phyloP scores from a whole-genome alignment of 2,888 invertebrate species.

The Drosophila nigricruria region DNA sequence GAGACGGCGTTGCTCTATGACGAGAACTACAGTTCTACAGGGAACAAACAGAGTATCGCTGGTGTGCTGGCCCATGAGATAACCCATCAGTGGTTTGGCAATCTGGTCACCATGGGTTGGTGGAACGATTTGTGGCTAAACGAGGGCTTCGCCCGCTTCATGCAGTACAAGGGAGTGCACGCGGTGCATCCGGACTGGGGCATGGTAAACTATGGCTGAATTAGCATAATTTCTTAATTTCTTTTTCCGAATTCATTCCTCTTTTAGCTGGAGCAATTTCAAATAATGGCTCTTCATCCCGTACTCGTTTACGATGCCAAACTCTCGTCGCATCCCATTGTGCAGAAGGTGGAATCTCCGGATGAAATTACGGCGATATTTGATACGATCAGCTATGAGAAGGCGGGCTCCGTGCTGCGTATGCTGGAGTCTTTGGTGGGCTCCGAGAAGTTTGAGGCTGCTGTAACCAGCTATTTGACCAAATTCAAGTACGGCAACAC shows the following conservation, averaged over 20 bases:
- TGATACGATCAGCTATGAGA: constrained; percentile 94
- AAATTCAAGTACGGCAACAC: constrained; percentile 91
- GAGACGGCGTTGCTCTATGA: constrained; percentile 94
- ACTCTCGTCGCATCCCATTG: constrained; percentile 94
- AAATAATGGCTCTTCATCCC: constrained; percentile 89
- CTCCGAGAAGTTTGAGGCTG: constrained; percentile 89
- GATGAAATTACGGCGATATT: constrained; percentile 96
- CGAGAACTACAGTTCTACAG: constrained; percentile 89
- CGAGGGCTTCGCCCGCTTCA: constrained; percentile 95
- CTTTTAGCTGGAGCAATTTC: constrained; percentile 90
- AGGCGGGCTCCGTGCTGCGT: constrained; percentile 93
- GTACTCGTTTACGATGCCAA: constrained; percentile 91
- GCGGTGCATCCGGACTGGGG: constrained; percentile 91
- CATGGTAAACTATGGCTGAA: constrained; percentile 89
- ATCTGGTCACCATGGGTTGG: constrained; percentile 96
- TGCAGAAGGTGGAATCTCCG: constrained; percentile 92
- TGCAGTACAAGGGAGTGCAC: constrained; percentile 92
- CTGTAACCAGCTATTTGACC: constrained; percentile 91
- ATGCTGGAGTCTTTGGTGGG: constrained; percentile 93
- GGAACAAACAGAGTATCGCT: constrained; percentile 92
- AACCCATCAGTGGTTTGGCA: constrained; percentile 97
- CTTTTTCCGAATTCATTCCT: no score
- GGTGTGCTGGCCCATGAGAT: constrained; percentile 95
- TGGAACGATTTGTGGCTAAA: constrained; percentile 97
- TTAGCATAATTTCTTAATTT: no score